These are phyloP conservation scores for Sesamia nonagrioides DNA, from an alignment of 1,140 invertebrate species.

Conservation along the genomic window DNA sequence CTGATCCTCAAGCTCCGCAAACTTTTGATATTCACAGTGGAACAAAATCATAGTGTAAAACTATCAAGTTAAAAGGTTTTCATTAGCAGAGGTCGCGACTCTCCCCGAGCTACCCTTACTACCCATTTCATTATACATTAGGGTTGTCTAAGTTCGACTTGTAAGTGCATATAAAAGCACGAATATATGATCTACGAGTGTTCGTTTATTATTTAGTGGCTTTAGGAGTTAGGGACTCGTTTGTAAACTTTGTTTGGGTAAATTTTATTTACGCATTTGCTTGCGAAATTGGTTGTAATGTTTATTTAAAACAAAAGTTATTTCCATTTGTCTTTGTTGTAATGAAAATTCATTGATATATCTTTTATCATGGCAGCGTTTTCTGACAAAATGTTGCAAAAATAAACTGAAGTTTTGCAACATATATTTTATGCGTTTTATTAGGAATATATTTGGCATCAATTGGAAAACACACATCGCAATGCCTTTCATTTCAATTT, in stretches of 20 bases:
- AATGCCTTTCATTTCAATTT: too few species aligned
- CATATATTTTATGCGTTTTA: too few species aligned
- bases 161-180: slow-evolving; percentile 27
- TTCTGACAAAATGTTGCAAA: too few species aligned
- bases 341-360: too few species aligned
- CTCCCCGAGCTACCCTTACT: neutral
- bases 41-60: neutral
- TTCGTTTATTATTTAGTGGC: slow-evolving; percentile 23
- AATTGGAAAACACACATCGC: too few species aligned
- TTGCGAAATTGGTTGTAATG: neutral
- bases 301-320: too few species aligned
- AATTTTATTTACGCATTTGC: neutral
- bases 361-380: too few species aligned
- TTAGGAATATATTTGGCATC: too few species aligned
- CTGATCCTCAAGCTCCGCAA: neutral
- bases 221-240: slow-evolving; percentile 8
- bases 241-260: neutral
- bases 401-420: too few species aligned
- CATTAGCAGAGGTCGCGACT: slow-evolving; percentile 9
- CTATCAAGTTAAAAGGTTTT: slow-evolving; percentile 23
- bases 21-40: neutral
- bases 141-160: slow-evolving; percentile 20
- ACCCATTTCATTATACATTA: slow-evolving; percentile 35
- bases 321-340: too few species aligned
- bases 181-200: slow-evolving; percentile 28